These are phyloP conservation scores for Toxostoma redivivum DNA, from an alignment of 2,113 vertebrate species.

Conservation along the genomic window DNA sequence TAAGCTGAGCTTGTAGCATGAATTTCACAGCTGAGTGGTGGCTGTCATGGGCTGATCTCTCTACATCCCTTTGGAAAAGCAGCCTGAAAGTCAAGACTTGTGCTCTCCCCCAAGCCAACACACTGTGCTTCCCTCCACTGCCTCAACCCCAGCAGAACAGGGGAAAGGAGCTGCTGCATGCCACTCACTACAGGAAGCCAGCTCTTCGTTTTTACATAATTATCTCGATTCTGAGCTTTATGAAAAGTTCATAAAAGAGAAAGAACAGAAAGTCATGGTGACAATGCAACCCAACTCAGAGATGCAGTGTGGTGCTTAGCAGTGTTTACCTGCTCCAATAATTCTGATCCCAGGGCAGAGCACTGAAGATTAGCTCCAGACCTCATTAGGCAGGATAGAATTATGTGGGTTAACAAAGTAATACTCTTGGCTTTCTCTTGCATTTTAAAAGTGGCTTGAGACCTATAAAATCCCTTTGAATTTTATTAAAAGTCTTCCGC, in stretches of 20 bases:
- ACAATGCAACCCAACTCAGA: neutral
- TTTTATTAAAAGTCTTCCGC: slow-evolving; percentile 66
- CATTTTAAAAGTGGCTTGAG: slow-evolving; percentile 72
- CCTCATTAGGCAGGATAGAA: slow-evolving; percentile 68
- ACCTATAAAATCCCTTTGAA: slow-evolving; percentile 71
- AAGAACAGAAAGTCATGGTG: neutral
- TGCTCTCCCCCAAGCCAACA: neutral
- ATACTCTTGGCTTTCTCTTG: slow-evolving; percentile 60
- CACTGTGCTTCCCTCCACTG: neutral
- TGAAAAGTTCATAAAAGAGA: neutral
- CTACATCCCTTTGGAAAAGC: neutral
- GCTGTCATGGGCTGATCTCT: neutral
- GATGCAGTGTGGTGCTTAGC: slow-evolving; percentile 6
- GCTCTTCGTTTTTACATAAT: neutral
- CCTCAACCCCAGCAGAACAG: neutral
- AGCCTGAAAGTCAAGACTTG: neutral
- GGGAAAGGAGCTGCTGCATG: neutral
- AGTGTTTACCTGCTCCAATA: slow-evolving; percentile 66
- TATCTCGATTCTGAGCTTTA: neutral
- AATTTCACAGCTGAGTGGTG: neutral
- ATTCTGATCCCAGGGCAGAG: slow-evolving; percentile 56
- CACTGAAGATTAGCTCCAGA: slow-evolving; percentile 48
- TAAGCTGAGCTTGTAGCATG: neutral
- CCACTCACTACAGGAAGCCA: neutral
- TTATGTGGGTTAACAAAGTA: slow-evolving; percentile 69